Evolutionary conservation across 64 coral and sea anemone species (phyloP).

Genomic region (Pocillopora verrucosa): DNA sequence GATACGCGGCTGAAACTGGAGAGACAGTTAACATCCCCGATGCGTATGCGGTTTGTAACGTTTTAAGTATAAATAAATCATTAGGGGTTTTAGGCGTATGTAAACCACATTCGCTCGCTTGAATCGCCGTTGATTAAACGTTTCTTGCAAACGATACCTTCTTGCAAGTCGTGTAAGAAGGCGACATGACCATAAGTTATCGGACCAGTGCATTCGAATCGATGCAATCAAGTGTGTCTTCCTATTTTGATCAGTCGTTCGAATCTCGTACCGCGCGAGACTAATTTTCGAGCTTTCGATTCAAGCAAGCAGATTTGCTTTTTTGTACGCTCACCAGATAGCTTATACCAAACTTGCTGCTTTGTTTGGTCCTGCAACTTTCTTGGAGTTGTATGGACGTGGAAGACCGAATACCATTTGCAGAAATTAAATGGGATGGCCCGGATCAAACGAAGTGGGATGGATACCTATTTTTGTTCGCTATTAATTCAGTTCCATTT

Average conservation of each 20-base stretch:
- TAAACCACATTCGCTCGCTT: constrained; percentile 49
- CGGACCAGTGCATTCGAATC: constrained; percentile 11
- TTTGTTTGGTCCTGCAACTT: constrained; percentile 15
- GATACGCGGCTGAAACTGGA: constrained; percentile 94
- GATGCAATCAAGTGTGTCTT: constrained; percentile 21
- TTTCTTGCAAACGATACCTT: constrained; percentile 27
- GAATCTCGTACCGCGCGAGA: neutral
- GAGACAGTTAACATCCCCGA: constrained; percentile 98
- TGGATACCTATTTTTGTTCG: constrained; percentile 29
- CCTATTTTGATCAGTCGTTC: constrained; percentile 27
- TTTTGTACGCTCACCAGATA: neutral
- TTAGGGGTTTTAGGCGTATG: constrained; percentile 71
- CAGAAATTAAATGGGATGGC: constrained; percentile 41
- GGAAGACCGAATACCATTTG: constrained; percentile 4
- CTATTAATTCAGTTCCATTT: constrained; percentile 49
- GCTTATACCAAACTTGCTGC: neutral
- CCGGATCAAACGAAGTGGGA: constrained; percentile 30
- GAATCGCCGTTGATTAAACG: constrained; percentile 45
- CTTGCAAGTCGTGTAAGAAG: neutral
- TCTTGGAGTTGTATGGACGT: neutral
- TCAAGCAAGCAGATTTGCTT: constrained; percentile 18
- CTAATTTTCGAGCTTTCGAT: constrained; percentile 8
- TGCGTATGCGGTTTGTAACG: constrained; percentile 98
- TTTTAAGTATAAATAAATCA: constrained; percentile 95
- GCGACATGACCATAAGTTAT: neutral